Evolutionary conservation across 2,888 invertebrate species (phyloP), one percentile per base, ranked within the genome.

Genomic region (Tiliacea aurago): DNA sequence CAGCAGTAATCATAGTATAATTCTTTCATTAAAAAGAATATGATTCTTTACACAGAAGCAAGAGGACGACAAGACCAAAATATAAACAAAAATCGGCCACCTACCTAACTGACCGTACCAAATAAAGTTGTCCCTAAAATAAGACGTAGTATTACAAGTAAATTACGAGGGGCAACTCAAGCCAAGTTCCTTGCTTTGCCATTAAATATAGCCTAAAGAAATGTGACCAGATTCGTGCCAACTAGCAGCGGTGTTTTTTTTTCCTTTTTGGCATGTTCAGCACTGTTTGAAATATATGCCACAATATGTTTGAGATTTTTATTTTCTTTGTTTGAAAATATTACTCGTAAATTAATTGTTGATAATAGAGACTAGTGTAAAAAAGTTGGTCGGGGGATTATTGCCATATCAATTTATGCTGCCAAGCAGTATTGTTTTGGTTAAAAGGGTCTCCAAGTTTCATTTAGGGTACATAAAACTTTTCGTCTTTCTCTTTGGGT

Each of bases 121-220:
- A 59, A 68, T 65, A 63, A 49, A 70, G 63, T 53, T 70, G 41
- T 53, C 49, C 68, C n/a, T 53, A 65, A 76, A 84, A 65, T 81
- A 81, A 84, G 85, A 70, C 49, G 23, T 73, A 82, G 70, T 70
- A 59, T 77, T 81, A 82, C 72, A 77, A 82, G 56, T 83, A 85
- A 83, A 83, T 83, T 78, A 83, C 66, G 83, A 82, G 73, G n/a
- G 37, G 49, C 45, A 41, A 58, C 49, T 28, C 55, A 53, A 79
- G 83, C 86, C 83, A 85, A 83, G 84, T 83, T 85, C 71, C 68
- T 85, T 68, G 69, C 33, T 63, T 23, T 58, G 33, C 59, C 72
- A 85, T 83, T 73, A 79, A 77, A 85, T 73, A 73, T 82, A 55
- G 64, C 66, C 67, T 49, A 79, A 78, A 83, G 80, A 79, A 83